Percentiles rank a stretch among this genome's conserved stretches.
These are phyloP conservation scores for Hoplostethus mediterraneus DNA, from an alignment of 2,797 vertebrate genomes.

Conservation along the genomic window DNA sequence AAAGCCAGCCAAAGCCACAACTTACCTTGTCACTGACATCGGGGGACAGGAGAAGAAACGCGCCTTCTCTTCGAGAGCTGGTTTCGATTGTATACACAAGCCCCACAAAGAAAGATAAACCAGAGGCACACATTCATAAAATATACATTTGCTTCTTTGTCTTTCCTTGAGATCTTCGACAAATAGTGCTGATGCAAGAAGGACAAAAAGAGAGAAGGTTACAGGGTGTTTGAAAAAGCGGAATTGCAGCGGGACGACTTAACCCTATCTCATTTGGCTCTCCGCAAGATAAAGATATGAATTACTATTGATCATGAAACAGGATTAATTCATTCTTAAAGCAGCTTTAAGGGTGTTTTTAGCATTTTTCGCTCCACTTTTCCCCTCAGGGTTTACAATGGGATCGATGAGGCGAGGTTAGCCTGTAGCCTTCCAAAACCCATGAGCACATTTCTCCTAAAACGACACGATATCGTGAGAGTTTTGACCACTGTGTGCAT, in stretches of 20 bases:
- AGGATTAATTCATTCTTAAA: slow-evolving; percentile 68
- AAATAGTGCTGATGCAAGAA: slow-evolving; percentile 85
- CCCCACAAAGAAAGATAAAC: slow-evolving; percentile 83
- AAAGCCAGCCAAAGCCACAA: slow-evolving; percentile 91
- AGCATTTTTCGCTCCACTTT: slow-evolving; percentile 36
- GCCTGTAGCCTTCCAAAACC: not conserved
- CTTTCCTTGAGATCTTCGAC: slow-evolving; percentile 86
- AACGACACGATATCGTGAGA: not conserved
- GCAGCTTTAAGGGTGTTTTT: slow-evolving; percentile 57
- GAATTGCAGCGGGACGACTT: slow-evolving; percentile 66
- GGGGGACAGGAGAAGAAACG: slow-evolving; percentile 98
- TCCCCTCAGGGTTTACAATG: slow-evolving; percentile 9
- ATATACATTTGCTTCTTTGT: slow-evolving; percentile 87
- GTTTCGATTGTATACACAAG: slow-evolving; percentile 82
- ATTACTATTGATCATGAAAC: slow-evolving; percentile 59
- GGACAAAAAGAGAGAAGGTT: slow-evolving; percentile 82
- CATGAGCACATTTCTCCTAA: not conserved
- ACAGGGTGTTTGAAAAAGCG: slow-evolving; percentile 68
- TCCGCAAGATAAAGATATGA: slow-evolving; percentile 35
- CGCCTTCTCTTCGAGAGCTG: slow-evolving; percentile 88
- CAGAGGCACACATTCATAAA: slow-evolving; percentile 86
- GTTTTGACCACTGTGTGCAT: not conserved
- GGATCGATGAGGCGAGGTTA: not conserved
- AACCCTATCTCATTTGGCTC: slow-evolving; percentile 50
- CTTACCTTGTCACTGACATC: slow-evolving; percentile 99